Evolutionary conservation across 2,797 vertebrate genomes (phyloP), one percentile per base, ranked within the genome.

Genomic region (Dendrocincla tyrannina): DNA sequence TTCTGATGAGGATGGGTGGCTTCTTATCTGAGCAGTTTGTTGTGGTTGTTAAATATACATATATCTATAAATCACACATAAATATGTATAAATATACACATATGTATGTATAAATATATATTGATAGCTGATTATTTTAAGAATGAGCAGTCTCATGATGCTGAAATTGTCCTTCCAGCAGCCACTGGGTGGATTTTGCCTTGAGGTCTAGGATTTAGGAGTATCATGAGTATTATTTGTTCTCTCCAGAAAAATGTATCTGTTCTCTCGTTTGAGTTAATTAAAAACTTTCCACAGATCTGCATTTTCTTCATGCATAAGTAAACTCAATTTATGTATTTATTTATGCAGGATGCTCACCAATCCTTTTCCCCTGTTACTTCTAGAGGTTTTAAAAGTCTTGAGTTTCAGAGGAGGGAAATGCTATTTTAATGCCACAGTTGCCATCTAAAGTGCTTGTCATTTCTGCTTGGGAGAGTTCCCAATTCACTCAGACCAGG

Each of bases 321-420:
- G 39, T 82, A 47, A 91, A 49, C 5, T 39, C 41, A 50, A 4
- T 79, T 47, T 73, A 47, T 2, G 0, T 32, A 73, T 47, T 67
- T 62, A 73, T 74, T 53, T 73, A 62, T 79, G 35, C 60, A 80
- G 63, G 52, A 62, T 62, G 28, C 19, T 85, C n/a, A 62, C 32
- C 7, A n/a, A 1, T 6, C 74, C 46, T 52, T 16, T 19, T 1
- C 2, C 8, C 17, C 4, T 5, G 0, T 93, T 80, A 52, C 10
- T 81, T 52, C n/a, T 80, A 44, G 41, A 39, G 9, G 10, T 60
- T 88, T 93, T 80, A 23, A 58, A 77, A 83, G 9, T 53, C 32
- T 81, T 46, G 35, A 39, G 11, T 83, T 95, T 91, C 49, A 73
- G 62, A 88, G 33, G 13, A 47, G 24, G 8, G 28, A 88, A 88